These are phyloP conservation scores for Forbesichthys papilliferus DNA, from an alignment of 2,113 vertebrate genomes.

Conservation along the genomic window DNA sequence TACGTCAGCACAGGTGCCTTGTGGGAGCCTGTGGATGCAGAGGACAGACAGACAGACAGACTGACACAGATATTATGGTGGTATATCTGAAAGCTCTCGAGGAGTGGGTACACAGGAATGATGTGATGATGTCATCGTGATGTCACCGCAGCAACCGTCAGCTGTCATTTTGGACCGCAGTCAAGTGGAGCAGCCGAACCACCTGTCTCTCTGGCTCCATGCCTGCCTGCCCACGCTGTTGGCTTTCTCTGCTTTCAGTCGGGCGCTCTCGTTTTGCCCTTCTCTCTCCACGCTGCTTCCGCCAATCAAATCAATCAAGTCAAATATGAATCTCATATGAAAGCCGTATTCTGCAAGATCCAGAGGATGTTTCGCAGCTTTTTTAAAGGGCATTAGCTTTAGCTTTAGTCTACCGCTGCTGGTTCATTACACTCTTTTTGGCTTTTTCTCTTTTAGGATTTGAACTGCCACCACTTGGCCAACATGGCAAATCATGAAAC, in stretches of 20 bases:
- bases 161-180: conserved; percentile 80
- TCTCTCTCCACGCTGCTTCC: background rate
- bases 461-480: conserved; percentile 20
- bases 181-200: conserved; percentile 77
- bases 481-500: conserved; percentile 34
- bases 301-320: background rate
- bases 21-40: conserved; percentile 53
- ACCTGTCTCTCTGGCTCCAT: conserved; percentile 47
- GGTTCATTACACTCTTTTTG: too few relatives aligned
- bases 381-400: conserved; percentile 6
- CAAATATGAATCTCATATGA: conserved; percentile 3
- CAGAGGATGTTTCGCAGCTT: background rate
- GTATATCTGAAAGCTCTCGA: conserved; percentile 4
- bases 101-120: conserved; percentile 21
- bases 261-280: conserved; percentile 13
- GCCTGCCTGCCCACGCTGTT: conserved; percentile 51
- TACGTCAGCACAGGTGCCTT: conserved; percentile 69
- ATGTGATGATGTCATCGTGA: conserved; percentile 45
- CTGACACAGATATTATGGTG: background rate
- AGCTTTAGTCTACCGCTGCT: too few relatives aligned
- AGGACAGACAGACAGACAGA: conserved; percentile 18
- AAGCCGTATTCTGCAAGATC: background rate
- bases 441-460: too few relatives aligned
- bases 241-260: conserved; percentile 31
- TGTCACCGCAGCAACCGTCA: conserved; percentile 75